Percentiles rank a stretch among this genome's conserved stretches.
Evolutionary conservation across 2,113 vertebrate species (phyloP).

Genomic region (Pluvialis apricaria): DNA sequence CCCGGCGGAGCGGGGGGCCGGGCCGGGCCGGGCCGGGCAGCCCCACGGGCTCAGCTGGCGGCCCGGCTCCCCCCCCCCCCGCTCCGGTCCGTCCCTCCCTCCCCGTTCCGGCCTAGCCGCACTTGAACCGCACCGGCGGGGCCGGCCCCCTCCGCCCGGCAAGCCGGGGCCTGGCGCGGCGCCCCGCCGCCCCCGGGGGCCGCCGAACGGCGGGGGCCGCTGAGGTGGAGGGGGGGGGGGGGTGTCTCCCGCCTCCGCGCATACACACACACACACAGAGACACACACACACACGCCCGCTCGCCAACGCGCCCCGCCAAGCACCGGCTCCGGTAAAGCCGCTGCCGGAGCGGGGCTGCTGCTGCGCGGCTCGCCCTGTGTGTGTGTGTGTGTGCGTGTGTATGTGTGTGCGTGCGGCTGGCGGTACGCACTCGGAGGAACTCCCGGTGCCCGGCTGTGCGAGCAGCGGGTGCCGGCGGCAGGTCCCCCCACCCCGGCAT

Average conservation of each 20-base stretch:
- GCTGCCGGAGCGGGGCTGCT: neutral
- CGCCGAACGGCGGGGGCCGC: no score
- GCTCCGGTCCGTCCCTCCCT: no score
- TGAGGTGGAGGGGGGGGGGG: no score
- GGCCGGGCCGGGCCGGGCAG: neutral
- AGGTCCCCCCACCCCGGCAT: conserved; percentile 9
- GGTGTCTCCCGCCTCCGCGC: no score
- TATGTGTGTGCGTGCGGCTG: neutral
- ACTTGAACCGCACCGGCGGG: conserved; percentile 14
- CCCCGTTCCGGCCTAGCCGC: conserved; percentile 70
- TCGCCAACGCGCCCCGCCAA: conserved; percentile 10
- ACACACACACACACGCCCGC: neutral
- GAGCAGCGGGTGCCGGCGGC: neutral
- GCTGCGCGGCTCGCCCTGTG: neutral
- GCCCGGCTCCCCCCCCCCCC: neutral
- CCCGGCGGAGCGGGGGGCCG: neutral
- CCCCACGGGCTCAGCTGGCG: neutral
- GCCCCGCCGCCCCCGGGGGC: no score
- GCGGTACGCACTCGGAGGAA: neutral
- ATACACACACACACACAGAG: no score
- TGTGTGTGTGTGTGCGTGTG: neutral
- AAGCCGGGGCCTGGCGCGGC: conserved; percentile 52
- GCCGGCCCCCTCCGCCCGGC: conserved; percentile 55
- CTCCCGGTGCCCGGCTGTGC: conserved; percentile 14
- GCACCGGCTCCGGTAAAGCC: conserved; percentile 5